Base-by-base conservation (phyloP, 2,113 vertebrate genomes). In the Misgurnus mizolepis region DNA sequence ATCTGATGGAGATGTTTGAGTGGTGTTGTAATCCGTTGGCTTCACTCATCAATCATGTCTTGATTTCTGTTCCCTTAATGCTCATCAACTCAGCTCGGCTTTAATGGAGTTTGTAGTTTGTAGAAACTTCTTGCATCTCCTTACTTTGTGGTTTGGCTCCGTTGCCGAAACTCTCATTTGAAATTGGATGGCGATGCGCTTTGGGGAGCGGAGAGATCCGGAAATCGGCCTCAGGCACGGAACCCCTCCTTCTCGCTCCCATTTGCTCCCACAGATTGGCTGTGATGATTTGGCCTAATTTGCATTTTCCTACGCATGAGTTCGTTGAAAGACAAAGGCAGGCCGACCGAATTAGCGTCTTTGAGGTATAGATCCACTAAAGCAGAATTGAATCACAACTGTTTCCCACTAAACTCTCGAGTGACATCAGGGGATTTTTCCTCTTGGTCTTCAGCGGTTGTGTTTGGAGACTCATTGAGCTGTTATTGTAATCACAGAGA, bases 281-380 rank as follows among this genome's bases (percentile, higher is more conserved):
- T 60, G 79, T 83, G 27, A 87, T 91, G 87, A 89, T 91, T 90
- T 89, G 88, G 87, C 86, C 89, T 91, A 89, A 87, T 89, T 78
- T 81, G 86, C 80, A 86, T 67, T 69, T 87, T 17, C 60, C 49
- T 68, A 68, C 3, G 50, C 62, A 55, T 78, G 41, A 11, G 61
- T 67, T 62, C 49, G n/a, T 74, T 67, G 15, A 18, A 77, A 81
- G 80, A 84, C 81, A 78, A 78, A 82, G 62, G 64, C 61, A 18
- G 27, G 67, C 50, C 50, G 50, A 83, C 11, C 3, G 68, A 81
- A 85, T 83, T 70, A 84, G 74, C 3, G 41, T 76, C 73, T 81
- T 78, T 67, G 75, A 67, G 74, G 61, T 72, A 67, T 62, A 67
- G 77, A 85, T 82, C 71, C 67, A 69, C 80, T 69, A n/a, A 40